phyloP scores from a whole-genome alignment of 2,113 vertebrate genomes.

The Lasiurus borealis region DNA sequence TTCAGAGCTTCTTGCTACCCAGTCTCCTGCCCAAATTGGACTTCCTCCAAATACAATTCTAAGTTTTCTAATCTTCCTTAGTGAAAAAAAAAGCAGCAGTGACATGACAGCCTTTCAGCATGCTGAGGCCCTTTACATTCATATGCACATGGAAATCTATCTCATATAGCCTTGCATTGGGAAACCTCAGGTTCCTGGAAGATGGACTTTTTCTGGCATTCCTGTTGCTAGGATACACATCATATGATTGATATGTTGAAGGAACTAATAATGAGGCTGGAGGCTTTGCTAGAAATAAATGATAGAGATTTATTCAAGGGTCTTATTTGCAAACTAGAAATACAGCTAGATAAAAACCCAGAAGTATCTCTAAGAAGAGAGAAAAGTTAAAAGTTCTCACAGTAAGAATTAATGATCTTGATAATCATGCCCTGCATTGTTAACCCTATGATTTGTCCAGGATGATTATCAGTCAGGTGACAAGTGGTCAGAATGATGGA shows the following conservation, averaged over 20 bases:
- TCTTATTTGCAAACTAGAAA: neutral
- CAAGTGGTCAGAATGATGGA: neutral
- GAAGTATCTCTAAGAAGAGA: neutral
- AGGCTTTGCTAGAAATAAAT: neutral
- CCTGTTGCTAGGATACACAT: constrained; percentile 83
- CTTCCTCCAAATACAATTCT: neutral
- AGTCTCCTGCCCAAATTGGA: neutral
- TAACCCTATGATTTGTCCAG: neutral
- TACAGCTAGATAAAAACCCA: neutral
- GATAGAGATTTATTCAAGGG: neutral
- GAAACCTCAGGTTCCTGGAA: constrained; percentile 7
- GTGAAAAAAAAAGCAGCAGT: neutral
- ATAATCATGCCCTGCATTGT: neutral
- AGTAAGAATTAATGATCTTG: neutral
- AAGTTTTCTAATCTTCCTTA: constrained; percentile 22
- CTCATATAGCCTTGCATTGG: constrained; percentile 65
- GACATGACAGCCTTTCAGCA: neutral
- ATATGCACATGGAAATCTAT: constrained; percentile 29
- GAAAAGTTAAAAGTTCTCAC: neutral
- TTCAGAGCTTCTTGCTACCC: neutral
- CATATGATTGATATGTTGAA: constrained; percentile 70
- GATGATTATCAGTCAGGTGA: neutral
- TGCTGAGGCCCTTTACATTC: neutral
- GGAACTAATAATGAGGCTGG: neutral
- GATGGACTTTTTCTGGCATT: constrained; percentile 76